Evolutionary conservation across 2,113 vertebrate genomes (phyloP), one percentile per base, ranked within the genome.

Genomic region (Mesocricetus auratus): DNA sequence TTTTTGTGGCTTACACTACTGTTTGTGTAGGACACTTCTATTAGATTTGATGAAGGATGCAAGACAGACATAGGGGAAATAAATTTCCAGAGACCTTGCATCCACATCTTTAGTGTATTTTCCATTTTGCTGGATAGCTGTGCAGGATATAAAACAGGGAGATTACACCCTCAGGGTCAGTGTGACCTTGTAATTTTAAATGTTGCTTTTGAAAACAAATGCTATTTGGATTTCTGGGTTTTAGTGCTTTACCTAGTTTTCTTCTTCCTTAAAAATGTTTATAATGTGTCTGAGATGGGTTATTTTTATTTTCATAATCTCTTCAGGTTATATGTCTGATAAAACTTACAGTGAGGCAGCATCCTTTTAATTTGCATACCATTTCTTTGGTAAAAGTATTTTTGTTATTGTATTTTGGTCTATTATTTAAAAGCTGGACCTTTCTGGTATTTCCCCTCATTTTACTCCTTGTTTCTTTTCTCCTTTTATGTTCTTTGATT

Each of bases 391-490:
- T 81, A 73, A 89, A 74, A 53, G n/a, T 22, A 74, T 24, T 15
- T 24, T n/a, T 73, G 36, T 82, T 56, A 39, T 91, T 26, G 66
- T 1, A n/a, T 53, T 90, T 1, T 95, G 6, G 36, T 83, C 58
- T 53, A 36, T 79, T 82, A 87, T 45, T 39, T 64, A 86, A 33
- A 94, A 90, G 7, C 71, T 88, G 33, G 50, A 58, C 56, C 19
- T 91, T 50, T 50, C 4, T 95, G 47, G 13, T 47, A 39, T 73
- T 73, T 0, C 90, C 16, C 77, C 33, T 36, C 60, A 88, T 33
- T 83, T 92, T 88, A 45, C 33, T 83, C 58, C 16, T 91, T 88
- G 26, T 81, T 89, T 83, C 19, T 71, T 19, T n/a, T 91, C 50
- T 19, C n/a, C 74, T 68, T n/a, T 36, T 50, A 31, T 89, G 11